Percentiles rank a stretch among this genome's conserved stretches.
phyloP scores from a whole-genome alignment of 2,113 vertebrate genomes.

The Clarias macrocephalus region DNA sequence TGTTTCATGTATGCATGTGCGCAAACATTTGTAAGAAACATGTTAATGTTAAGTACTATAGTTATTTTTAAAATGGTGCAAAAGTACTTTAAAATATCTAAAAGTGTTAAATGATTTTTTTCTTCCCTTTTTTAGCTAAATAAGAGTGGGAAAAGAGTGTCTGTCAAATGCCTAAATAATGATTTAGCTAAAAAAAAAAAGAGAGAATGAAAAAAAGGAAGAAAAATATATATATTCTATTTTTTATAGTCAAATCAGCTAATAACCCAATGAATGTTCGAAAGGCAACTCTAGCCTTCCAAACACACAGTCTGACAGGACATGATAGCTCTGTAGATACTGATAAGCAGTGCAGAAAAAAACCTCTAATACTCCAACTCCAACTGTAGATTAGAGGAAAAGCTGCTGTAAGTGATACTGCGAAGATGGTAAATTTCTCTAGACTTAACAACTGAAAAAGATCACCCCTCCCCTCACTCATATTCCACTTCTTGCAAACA shows the following conservation, averaged over 20 bases:
- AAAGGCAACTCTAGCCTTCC: background rate
- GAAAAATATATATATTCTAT: background rate
- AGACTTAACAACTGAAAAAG: background rate
- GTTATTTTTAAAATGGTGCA: background rate
- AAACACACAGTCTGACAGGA: slow-evolving; percentile 9
- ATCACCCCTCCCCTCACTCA: background rate
- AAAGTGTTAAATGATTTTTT: background rate
- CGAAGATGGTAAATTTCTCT: background rate
- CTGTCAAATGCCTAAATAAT: too few relatives aligned
- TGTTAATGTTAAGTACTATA: background rate
- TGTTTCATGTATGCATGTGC: background rate
- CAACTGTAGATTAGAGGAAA: background rate
- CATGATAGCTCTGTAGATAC: slow-evolving; percentile 32
- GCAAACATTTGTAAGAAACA: background rate
- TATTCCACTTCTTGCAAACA: background rate
- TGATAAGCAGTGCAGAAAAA: slow-evolving; percentile 34
- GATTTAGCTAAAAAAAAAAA: too few relatives aligned
- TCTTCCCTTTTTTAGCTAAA: background rate
- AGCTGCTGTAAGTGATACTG: background rate
- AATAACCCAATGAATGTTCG: background rate
- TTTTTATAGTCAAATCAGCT: background rate
- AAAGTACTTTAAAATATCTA: background rate
- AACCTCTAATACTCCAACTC: background rate
- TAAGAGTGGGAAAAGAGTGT: slow-evolving; percentile 39
- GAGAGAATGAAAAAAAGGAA: too few relatives aligned